Conservation (phyloP, 2,113 vertebrate genomes). For the Nesoenas mayeri region DNA sequence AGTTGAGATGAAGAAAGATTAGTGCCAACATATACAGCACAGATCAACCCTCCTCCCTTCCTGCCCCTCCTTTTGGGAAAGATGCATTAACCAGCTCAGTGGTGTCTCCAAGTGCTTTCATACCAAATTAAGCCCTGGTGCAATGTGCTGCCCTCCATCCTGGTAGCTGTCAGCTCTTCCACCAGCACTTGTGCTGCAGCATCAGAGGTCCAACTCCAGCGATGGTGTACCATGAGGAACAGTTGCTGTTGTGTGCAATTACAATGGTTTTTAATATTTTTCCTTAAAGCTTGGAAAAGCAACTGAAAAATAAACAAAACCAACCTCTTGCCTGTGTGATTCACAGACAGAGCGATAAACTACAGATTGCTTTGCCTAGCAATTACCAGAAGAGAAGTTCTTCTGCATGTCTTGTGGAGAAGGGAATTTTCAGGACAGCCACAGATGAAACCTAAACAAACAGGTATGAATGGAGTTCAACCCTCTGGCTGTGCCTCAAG, state of each 20-base stretch:
- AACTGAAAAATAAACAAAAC: neutral
- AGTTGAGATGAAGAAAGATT: neutral
- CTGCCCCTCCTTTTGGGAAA: neutral
- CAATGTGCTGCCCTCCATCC: neutral
- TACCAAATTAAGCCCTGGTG: neutral
- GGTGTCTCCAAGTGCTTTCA: neutral
- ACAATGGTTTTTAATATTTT: neutral
- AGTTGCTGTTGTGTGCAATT: rapidly evolving
- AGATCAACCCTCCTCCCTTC: neutral
- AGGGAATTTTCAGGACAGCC: neutral
- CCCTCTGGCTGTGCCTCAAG: neutral
- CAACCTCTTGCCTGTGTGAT: neutral
- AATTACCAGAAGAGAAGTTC: neutral
- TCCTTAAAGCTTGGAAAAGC: slow-evolving; percentile 7
- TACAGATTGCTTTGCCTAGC: neutral
- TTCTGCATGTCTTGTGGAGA: neutral
- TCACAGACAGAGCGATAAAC: neutral
- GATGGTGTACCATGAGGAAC: neutral
- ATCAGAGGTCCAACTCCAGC: rapidly evolving
- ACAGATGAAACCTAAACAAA: neutral
- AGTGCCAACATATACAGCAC: neutral
- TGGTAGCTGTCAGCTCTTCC: neutral
- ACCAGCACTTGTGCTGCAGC: neutral
- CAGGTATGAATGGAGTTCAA: neutral
- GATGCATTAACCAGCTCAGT: neutral